These are phyloP conservation scores for Phylloscopus collybita DNA, from an alignment of 2,797 vertebrate species.

Conservation along the genomic window DNA sequence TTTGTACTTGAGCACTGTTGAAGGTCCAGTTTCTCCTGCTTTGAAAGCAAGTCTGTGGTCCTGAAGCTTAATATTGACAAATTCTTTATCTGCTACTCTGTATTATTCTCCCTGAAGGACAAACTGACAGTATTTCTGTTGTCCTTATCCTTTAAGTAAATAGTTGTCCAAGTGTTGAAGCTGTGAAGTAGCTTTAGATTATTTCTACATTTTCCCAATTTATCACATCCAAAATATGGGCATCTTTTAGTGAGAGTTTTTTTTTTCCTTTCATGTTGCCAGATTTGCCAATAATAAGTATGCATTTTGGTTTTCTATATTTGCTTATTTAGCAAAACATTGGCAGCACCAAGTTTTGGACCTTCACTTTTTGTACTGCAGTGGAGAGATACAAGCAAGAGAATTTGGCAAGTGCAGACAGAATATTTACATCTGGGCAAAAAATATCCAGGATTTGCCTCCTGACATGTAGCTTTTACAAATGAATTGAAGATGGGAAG, in stretches of 20 bases:
- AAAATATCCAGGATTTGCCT: background rate
- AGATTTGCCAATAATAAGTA: background rate
- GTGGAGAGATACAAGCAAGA: background rate
- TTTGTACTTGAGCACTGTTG: background rate
- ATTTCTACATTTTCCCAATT: background rate
- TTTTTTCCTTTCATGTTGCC: background rate
- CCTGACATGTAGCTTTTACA: background rate
- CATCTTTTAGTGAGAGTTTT: background rate
- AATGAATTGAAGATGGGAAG: background rate
- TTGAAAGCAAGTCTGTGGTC: background rate
- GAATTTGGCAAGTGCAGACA: background rate
- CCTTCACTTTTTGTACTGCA: background rate
- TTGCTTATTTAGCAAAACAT: background rate
- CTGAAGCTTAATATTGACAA: background rate
- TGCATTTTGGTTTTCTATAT: background rate
- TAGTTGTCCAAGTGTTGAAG: background rate
- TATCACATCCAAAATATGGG: background rate
- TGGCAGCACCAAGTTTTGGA: background rate
- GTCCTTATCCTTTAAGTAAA: background rate
- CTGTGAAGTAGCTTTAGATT: background rate
- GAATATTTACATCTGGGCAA: background rate
- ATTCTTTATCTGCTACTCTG: background rate
- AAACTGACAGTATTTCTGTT: background rate
- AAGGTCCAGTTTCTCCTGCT: background rate
- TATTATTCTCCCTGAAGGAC: background rate